Base-by-base conservation (phyloP, 2,113 vertebrate genomes). In the Acanthisitta chloris region DNA sequence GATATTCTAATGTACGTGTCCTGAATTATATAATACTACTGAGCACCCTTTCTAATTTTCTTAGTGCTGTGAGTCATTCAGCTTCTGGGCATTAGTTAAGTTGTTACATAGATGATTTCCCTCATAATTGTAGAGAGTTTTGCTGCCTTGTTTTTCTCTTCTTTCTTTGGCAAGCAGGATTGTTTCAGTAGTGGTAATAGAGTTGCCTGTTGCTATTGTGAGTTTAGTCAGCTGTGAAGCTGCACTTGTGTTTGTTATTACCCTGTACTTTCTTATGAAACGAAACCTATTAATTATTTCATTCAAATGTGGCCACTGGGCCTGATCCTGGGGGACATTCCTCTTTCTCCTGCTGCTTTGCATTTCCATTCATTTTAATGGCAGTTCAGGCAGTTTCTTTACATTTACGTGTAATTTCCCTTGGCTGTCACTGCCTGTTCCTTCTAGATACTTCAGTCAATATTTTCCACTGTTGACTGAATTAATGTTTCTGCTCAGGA, bases 21-120 rank as follows among this genome's bases (percentile, higher is more conserved):
- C 92, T 88, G 96, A 93, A 95, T 95, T 88, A 36, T 28, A 38
- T 73, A 83, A 66, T 80, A 71, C 79, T 95, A 51, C 82, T 86
- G 94, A 94, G 82, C 85, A 90, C 93, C 76, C 93, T 92, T 92
- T 83, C 67, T 95, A 66, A 93, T 93, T 96, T 97, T 86, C 94
- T 94, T 90, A 94, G 86, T 90, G 76, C 86, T 88, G 69, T 96
- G 94, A 97, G 72, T 96, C 92, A 93, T 96, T 93, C 29, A 2
- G 96, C 92, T 94, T 90, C 95, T 94, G 81, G 96, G 96, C 92
- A 95, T 96, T 96, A 94, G 95, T 94, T 96, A 96, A 95, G 79
- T 95, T 96, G 96, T 96, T 97, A 97, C 96, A 96, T 93, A 97
- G 93, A 97, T 96, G 88, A 96, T 96, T 97, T 97, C 90, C 92